phyloP scores from a whole-genome alignment of 92 coral and sea anemone species.

The Ricordea florida region DNA sequence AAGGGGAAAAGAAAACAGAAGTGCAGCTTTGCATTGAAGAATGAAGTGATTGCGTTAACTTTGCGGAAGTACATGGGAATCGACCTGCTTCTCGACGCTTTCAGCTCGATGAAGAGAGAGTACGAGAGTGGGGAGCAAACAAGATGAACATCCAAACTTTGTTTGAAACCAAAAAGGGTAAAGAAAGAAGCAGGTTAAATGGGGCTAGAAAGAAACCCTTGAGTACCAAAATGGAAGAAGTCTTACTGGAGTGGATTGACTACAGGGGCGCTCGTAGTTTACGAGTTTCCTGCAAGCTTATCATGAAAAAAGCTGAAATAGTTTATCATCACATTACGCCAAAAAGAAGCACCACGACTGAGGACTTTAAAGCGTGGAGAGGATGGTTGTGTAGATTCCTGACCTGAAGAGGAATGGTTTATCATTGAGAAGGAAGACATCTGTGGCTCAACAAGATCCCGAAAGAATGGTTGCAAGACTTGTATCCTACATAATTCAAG shows the following conservation, averaged over 20 bases:
- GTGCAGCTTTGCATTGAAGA: too few relatives aligned
- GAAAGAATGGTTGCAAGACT: slow-evolving; percentile 76
- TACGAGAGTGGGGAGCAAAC: slow-evolving; percentile 67
- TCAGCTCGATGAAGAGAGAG: slow-evolving; percentile 63
- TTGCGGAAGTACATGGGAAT: too few relatives aligned
- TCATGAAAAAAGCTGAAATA: slow-evolving; percentile 67
- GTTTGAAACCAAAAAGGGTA: slow-evolving; percentile 64
- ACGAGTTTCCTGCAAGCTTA: slow-evolving; percentile 63
- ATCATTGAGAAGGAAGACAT: slow-evolving; percentile 72
- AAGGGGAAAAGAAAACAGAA: too few relatives aligned
- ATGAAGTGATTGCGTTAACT: too few relatives aligned
- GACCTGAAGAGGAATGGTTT: slow-evolving; percentile 72
- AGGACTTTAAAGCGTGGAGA: too few relatives aligned
- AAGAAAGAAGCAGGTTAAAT: slow-evolving; percentile 59
- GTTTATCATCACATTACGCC: slow-evolving; percentile 39
- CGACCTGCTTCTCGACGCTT: too few relatives aligned
- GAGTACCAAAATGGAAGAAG: slow-evolving; percentile 58
- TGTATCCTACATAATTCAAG: slow-evolving; percentile 70
- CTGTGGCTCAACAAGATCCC: slow-evolving; percentile 68
- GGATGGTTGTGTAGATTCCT: slow-evolving; percentile 71
- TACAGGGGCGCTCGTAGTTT: slow-evolving; percentile 58
- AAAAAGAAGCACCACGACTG: too few relatives aligned
- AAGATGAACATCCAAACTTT: slow-evolving; percentile 56
- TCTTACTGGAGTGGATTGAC: slow-evolving; percentile 70
- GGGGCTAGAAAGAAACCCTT: slow-evolving; percentile 75